Evolutionary conservation across 1,140 invertebrate genomes (phyloP).

Genomic region (Ceratoteleas bidentatus): DNA sequence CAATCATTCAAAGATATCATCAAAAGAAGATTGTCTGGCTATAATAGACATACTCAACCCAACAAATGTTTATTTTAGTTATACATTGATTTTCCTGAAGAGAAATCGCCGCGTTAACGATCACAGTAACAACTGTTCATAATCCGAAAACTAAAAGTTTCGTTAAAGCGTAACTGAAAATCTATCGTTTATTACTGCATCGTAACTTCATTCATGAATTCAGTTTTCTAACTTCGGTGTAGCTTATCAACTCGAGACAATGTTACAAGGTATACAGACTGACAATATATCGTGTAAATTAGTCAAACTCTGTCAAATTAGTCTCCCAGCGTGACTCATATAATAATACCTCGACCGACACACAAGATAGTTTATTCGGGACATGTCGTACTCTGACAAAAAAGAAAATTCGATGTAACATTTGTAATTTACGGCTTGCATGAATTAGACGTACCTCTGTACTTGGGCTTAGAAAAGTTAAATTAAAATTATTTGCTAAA

Average conservation of each 20-base stretch:
- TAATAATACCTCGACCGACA: constrained; percentile 31
- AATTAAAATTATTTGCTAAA: too few species aligned
- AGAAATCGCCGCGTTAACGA: too few species aligned
- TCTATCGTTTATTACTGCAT: constrained; percentile 16
- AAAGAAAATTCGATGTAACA: too few species aligned
- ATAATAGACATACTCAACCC: too few species aligned
- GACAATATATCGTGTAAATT: constrained; percentile 47
- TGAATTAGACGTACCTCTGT: too few species aligned
- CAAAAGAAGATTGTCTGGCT: too few species aligned
- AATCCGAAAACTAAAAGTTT: neutral
- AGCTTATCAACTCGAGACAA: constrained; percentile 43
- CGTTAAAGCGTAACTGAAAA: constrained; percentile 17
- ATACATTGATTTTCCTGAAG: neutral
- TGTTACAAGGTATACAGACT: constrained; percentile 10
- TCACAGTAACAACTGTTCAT: too few species aligned
- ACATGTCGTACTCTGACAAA: neutral
- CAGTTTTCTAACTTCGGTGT: constrained; percentile 37
- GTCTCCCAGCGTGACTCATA: constrained; percentile 31
- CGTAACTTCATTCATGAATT: constrained; percentile 18
- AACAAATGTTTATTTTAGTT: neutral
- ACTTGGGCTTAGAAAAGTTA: too few species aligned
- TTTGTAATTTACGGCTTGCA: neutral
- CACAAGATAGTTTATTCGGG: constrained; percentile 13
- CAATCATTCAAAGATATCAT: too few species aligned
- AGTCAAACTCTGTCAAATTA: constrained; percentile 55